Evolutionary conservation across 2,888 invertebrate genomes (phyloP), one percentile per base, ranked within the genome.

Genomic region (Philhelius pedissequus): DNA sequence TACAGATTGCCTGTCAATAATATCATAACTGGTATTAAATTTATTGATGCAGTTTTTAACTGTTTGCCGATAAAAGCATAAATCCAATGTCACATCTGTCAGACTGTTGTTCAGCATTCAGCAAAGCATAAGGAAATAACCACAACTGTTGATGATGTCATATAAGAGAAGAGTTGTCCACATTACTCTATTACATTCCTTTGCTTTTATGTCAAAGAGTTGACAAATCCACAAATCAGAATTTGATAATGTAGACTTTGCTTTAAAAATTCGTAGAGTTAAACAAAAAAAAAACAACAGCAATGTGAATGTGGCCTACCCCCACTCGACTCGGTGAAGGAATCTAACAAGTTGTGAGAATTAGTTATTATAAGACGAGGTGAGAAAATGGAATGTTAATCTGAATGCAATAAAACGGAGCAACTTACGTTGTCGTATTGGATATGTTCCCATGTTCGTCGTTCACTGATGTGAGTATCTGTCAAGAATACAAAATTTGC

Each of bases 61-160:
- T 48, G 32, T 35, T 64, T 64, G 32, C 48, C 64, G 35, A 32
- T 18, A 45, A 43, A 69, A 54, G 13, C 20, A 56, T 70, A 35
- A 4, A 20, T 18, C 60, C 48, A 64, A 38, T 64, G 64, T 62
- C 70, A 56, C 15, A 71, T 56, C 56, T 73, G 71, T 78, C 71
- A n/a, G n/a, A 73, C 48, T 13, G 40, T 32, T 50, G 38, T 38
- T 66, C n/a, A n/a, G n/a, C n/a, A n/a, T n/a, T 32, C 64, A n/a
- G 4, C n/a, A 32, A 5, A 50, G n/a, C 25, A 58, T 58, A 56
- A 66, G 78, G 66, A 66, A 66, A 66, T 78, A 71, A 56, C 45
- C 56, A 58, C 58, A 56, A 35, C 20, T n/a, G 20, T n/a, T 48
- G 56, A 58, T 73, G 71, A 78, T 50, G 64, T 78, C 78, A 71